Percentiles rank a stretch among this genome's conserved stretches.
phyloP scores from a whole-genome alignment of 2,797 vertebrate species.

The Microcaecilia unicolor region DNA sequence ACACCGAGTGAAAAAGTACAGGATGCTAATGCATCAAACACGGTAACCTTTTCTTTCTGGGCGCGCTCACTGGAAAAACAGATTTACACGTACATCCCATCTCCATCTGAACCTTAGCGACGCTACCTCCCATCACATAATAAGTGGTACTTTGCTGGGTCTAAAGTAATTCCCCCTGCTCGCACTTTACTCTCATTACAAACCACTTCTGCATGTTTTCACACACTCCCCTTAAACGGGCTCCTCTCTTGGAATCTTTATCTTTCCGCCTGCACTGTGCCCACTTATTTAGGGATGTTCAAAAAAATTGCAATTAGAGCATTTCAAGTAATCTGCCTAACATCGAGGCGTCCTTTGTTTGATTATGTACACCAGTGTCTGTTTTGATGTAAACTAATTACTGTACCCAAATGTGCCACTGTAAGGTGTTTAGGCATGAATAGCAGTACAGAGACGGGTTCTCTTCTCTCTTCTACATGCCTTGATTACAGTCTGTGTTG shows the following conservation, averaged over 20 bases:
- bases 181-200: too few species aligned
- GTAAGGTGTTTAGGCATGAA: slow-evolving; percentile 1
- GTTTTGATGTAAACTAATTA: slow-evolving; percentile 9
- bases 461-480: slow-evolving; percentile 2
- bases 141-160: too few species aligned
- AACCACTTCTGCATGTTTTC: too few species aligned
- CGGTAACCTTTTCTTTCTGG: too few species aligned
- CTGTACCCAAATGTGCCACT: neutral
- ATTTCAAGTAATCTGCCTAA: slow-evolving; percentile 12
- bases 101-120: too few species aligned
- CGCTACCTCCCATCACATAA: too few species aligned
- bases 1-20: too few species aligned
- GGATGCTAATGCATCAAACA: too few species aligned
- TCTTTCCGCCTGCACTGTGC: neutral
- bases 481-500: slow-evolving; percentile 2
- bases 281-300: slow-evolving; percentile 1
- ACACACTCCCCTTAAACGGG: too few species aligned
- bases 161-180: too few species aligned
- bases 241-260: neutral
- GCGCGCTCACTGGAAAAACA: too few species aligned
- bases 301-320: slow-evolving; percentile 17
- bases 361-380: neutral
- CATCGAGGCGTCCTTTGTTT: slow-evolving; percentile 5
- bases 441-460: slow-evolving; percentile 1
- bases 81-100: too few species aligned